Base-by-base conservation (phyloP, 1,140 invertebrate genomes). In the Aphaenogaster rudis region DNA sequence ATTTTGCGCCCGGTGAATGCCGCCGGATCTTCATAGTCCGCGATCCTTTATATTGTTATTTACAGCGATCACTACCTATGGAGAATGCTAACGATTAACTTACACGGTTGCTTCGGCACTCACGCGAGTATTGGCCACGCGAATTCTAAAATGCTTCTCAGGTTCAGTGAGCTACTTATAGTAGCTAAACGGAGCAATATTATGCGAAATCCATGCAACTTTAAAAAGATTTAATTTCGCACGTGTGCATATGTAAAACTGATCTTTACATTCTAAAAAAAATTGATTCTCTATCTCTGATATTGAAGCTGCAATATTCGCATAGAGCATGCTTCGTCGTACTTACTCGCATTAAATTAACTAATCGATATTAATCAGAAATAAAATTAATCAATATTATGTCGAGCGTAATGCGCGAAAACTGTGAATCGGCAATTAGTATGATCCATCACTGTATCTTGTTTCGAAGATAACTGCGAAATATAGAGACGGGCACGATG, bases 41-140 rank as follows among this genome's bases (percentile, higher is more conserved):
- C 42, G 28, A 63, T 61, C 54, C 5, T 61, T 48, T 28, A 54
- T 48, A 74, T 74, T 63, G n/a, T 84, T 72, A 45, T 61, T 59
- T 61, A 36, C 13, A 17, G 39, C 67, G 42, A 69, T 0, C 33
- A 48, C 28, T 78, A 36, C 13, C 42, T 63, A 17, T 39, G 21
- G 39, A 63, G 15, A 63, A 42, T 9, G 21, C 5, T 61, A 33
- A n/a, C 39, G 76, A 78, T 78, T 54, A 28, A 11, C 21, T 63
- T 39, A 42, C n/a, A 21, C 11, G n/a, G 1, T 59, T 28, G 21
- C n/a, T 45, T 21, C 4, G n/a, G 15, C n/a, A 28, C 15, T 54
- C 50, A 39, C 28, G 17, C 50, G 57, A 45, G 45, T 39, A 48
- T 77, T 59, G 13, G 36, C 33, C 45, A 7, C 8, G 17, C 28